Conservation (phyloP, 2,888 invertebrate species). For the Melanostoma mellinum region DNA sequence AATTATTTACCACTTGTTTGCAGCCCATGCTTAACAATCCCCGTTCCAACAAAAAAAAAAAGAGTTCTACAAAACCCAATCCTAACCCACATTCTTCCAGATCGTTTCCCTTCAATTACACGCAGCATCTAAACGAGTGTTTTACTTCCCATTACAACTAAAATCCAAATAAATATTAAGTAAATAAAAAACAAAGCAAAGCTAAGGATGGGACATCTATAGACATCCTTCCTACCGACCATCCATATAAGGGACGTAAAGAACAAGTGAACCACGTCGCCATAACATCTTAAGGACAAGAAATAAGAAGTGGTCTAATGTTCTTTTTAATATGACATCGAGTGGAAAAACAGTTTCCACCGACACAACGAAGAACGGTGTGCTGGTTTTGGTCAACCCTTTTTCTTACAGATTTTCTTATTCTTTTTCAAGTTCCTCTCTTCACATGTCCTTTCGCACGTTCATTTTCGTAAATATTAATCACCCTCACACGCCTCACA, state of each 20-base stretch:
- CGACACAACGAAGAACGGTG: not conserved
- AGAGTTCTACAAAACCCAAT: not conserved
- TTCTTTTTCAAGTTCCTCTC: not conserved
- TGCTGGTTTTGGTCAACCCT: conserved; percentile 60
- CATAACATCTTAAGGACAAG: conserved; percentile 39
- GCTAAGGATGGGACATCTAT: conserved; percentile 9
- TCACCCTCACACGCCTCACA: conserved; percentile 50
- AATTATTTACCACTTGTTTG: conserved; percentile 17
- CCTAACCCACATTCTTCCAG: conserved; percentile 66
- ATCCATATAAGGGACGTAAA: conserved; percentile 13
- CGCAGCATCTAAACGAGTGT: conserved; percentile 71
- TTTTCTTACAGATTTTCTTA: conserved; percentile 10
- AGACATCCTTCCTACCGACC: not conserved
- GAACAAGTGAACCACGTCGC: conserved; percentile 61
- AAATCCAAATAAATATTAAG: conserved; percentile 70
- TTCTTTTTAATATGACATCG: conserved; percentile 61
- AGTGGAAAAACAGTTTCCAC: conserved; percentile 46
- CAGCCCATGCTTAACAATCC: conserved; percentile 24
- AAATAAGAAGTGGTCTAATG: conserved; percentile 60
- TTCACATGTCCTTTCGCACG: conserved; percentile 36
- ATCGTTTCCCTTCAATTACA: conserved; percentile 72
- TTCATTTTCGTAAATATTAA: conserved; percentile 66
- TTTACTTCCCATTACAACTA: conserved; percentile 72
- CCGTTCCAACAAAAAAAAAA: conserved; percentile 1
- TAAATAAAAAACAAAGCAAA: conserved; percentile 60